Base-by-base conservation (phyloP, 2,113 vertebrate genomes). In the Bombycilla garrulus region DNA sequence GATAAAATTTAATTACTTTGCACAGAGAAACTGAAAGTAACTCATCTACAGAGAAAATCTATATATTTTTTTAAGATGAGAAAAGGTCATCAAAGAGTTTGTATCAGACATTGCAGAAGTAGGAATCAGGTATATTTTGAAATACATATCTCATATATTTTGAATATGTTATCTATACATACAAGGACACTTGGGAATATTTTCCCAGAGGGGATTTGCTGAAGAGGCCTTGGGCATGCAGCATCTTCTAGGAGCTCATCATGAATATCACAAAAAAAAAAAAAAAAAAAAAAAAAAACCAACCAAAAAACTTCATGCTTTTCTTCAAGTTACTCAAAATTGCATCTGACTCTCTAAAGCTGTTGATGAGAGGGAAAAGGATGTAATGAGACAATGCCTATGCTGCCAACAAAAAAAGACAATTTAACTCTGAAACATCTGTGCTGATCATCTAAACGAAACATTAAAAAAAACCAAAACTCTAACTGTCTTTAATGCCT, bases 371-470 rank as follows among this genome's bases (percentile, higher is more conserved):
- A 80, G 21, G 17, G 20, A 86, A 80, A 86, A 77, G 21, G 28
- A 65, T 73, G 10, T 82, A 80, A 82, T 61, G 54, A 89, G 51
- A 71, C 44, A 33, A 56, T 47, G 51, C 17, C 20, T 74, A 42
- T 71, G 35, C 13, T 92, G 44, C 61, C 25, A 76, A 91, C 15
- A 51, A 51, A 78, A 87, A 69, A 61, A 29, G 53, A 69, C 58
- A 81, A 73, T 77, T 92, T 57, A 88, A 25, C 29, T 77, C 66
- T 82, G 85, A 81, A 91, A 95, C 74, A 83, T 69, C 77, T 71
- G 74, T 65, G 58, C 28, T 82, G 45, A 88, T 77, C 29, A 44
- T 44, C 28, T 62, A 92, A 92, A 77, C 77, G 81, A 82, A 95
- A 76, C 28, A 44, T 25, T 33, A 22, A 84, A 65, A 91, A 91